A percentile compares a stretch with the other conserved stretches of the same genome.
Conservation (phyloP, 2,113 vertebrate genomes). For the Sterrhoptilus dennistouni region DNA sequence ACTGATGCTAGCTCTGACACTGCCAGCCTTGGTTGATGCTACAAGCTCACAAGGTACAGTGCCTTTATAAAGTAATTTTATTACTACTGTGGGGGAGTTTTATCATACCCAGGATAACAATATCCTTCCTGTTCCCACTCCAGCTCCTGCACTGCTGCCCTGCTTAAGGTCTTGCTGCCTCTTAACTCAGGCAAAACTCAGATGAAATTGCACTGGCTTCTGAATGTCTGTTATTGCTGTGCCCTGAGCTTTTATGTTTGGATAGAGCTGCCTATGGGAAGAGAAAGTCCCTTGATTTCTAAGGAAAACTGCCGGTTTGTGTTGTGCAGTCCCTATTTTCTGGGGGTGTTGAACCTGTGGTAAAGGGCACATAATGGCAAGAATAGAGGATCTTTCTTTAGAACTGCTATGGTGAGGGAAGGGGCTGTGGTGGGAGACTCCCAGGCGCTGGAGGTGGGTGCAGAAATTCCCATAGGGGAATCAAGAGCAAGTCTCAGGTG, state of each 20-base stretch:
- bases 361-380: background rate
- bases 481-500: background rate
- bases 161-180: background rate
- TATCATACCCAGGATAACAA: background rate
- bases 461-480: background rate
- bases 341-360: background rate
- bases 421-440: fast-evolving
- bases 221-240: background rate
- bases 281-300: constrained; percentile 11
- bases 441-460: background rate
- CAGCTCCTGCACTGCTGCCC: background rate
- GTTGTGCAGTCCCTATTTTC: constrained; percentile 25
- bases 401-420: background rate
- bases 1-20: background rate
- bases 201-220: background rate
- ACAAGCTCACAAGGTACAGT: background rate
- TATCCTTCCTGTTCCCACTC: background rate
- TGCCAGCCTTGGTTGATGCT: background rate
- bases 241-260: background rate
- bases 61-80: background rate
- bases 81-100: background rate
- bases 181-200: background rate
- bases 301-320: background rate
- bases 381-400: background rate
- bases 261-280: background rate